Evolutionary conservation across 1,140 invertebrate genomes (phyloP).

Genomic region (Sminthurinus signatus): DNA sequence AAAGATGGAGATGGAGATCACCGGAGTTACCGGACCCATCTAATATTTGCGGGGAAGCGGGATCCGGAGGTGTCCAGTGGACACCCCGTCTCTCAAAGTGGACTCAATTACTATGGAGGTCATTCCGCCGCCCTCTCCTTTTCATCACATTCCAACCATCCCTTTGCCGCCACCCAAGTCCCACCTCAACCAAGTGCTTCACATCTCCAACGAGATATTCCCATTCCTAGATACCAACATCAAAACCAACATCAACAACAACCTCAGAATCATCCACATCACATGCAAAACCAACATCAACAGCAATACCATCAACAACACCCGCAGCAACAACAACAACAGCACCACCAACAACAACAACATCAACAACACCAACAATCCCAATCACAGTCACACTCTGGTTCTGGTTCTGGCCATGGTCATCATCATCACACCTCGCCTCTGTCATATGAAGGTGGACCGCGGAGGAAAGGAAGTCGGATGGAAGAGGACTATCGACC

Average conservation of each 20-base stretch:
- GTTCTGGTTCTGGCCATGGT: not conserved
- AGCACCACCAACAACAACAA: no score
- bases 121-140: conserved; percentile 26
- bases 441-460: not conserved
- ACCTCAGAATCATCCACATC: no score
- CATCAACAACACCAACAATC: no score
- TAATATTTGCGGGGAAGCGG: conserved; percentile 40
- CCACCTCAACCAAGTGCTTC: conserved; percentile 13
- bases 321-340: no score
- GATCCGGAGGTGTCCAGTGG: conserved; percentile 32
- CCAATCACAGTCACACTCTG: no score
- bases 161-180: conserved; percentile 33
- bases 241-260: no score
- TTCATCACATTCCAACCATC: conserved; percentile 41
- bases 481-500: conserved; percentile 27
- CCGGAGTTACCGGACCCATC: conserved; percentile 38
- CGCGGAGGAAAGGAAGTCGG: conserved; percentile 24
- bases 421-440: no score
- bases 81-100: conserved; percentile 25
- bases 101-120: conserved; percentile 23
- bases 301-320: no score
- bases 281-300: not conserved
- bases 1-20: conserved; percentile 37
- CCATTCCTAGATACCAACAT: no score
- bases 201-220: no score